A percentile compares a stretch with the other conserved stretches of the same genome.
These are phyloP conservation scores for Orius insidiosus DNA, from an alignment of 1,140 invertebrate genomes.

Conservation along the genomic window DNA sequence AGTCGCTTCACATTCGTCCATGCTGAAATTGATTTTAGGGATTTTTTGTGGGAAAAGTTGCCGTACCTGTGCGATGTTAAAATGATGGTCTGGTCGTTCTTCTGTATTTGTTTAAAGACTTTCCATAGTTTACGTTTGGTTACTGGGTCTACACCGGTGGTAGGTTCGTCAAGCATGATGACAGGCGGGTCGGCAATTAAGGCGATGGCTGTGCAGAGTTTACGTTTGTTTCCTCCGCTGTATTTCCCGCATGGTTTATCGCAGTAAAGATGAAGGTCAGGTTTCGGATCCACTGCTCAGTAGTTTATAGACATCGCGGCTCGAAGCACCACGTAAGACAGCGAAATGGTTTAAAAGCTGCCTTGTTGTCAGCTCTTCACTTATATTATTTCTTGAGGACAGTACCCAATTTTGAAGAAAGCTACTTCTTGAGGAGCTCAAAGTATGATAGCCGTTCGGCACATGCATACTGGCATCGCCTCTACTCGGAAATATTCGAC, in stretches of 20 bases:
- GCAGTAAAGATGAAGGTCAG: constrained; percentile 23
- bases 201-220: constrained; percentile 83
- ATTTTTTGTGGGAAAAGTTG: too few relatives aligned
- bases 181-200: constrained; percentile 76
- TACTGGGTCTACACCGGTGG: constrained; percentile 60
- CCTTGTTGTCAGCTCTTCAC: constrained; percentile 59
- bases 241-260: constrained; percentile 17
- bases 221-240: constrained; percentile 87
- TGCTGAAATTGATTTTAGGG: constrained; percentile 7
- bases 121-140: constrained; percentile 59
- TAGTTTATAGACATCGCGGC: constrained; percentile 30
- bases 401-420: constrained; percentile 42
- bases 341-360: constrained; percentile 62
- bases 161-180: constrained; percentile 77
- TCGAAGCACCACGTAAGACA: constrained; percentile 49
- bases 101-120: constrained; percentile 42
- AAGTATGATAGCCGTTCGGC: too few relatives aligned
- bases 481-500: constrained; percentile 24
- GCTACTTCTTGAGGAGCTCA: too few relatives aligned
- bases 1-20: constrained; percentile 53
- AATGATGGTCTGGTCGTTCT: constrained; percentile 45
- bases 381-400: constrained; percentile 68
- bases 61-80: constrained; percentile 49
- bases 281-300: constrained; percentile 33
- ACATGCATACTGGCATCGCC: constrained; percentile 14